Evolutionary conservation across 2,797 vertebrate species (phyloP), one percentile per base, ranked within the genome.

Genomic region (Tenualosa thibaudeaui): DNA sequence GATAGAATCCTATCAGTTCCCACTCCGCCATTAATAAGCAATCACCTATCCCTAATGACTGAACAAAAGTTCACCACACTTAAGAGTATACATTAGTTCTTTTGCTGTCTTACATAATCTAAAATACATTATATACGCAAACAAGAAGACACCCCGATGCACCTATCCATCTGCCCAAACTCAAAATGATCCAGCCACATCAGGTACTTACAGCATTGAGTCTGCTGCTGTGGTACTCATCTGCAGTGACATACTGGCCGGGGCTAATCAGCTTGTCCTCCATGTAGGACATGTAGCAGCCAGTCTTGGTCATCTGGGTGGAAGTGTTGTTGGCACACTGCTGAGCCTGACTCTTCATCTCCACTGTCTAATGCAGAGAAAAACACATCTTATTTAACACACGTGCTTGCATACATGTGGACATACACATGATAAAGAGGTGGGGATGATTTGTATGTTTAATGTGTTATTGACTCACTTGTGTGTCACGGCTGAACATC

Each of bases 231-330:
- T 96, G 96, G 81, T 94, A 94, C 89, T 97, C 93, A 0, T 93
- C 94, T 0, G 97, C 97, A 71, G 97, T 95, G 85, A 96, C 17
- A 90, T 99, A 99, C 17, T 15, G 87, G 75, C 95, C 92, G 5
- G 97, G 96, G 83, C 68, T 83, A 83, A 98, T 3, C 85, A 98
- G 88, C 90, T 92, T 97, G 93, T 99, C 97, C 8, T 91, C 93
- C 82, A 88, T 40, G 84, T 95, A 96, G 91, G 97, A 96, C 24
- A 98, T 89, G 89, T 96, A 97, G 86, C 97, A 95, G 90, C 97
- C 96, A 85, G 94, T 94, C 88, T 94, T 95, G 84, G 95, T 96
- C 96, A 97, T 98, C 94, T 99, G 98, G 82, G 97, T 98, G 3
- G 96, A 96, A 81, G 92, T 93, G 82, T 88, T 91, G 88, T 93